Evolutionary conservation across 1,140 invertebrate species (phyloP).

Genomic region (Aphaenogaster floridana): DNA sequence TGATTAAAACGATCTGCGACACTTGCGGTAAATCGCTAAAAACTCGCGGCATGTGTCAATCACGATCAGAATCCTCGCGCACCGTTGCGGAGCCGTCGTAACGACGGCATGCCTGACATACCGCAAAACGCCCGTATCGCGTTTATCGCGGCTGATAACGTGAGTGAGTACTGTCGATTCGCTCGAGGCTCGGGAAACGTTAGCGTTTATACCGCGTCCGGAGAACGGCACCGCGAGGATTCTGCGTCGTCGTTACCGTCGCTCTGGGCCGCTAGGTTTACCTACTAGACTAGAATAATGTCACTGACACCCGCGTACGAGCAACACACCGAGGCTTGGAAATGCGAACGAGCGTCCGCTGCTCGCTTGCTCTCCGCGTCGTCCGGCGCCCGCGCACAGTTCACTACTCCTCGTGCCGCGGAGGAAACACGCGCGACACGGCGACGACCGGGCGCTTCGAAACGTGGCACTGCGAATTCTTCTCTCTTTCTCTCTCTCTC

Average conservation of each 20-base stretch:
- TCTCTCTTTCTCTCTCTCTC: background rate
- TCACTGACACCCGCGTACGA: constrained; percentile 59
- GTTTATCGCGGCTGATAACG: constrained; percentile 39
- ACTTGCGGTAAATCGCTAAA: background rate
- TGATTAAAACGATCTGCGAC: no score
- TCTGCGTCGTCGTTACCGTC: constrained; percentile 17
- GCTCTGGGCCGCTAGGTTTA: background rate
- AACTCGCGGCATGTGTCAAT: constrained; percentile 35
- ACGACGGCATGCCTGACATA: constrained; percentile 23
- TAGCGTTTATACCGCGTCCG: constrained; percentile 19
- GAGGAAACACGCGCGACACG: constrained; percentile 53
- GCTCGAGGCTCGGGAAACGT: background rate
- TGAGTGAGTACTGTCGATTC: constrained; percentile 23
- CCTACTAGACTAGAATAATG: constrained; percentile 63
- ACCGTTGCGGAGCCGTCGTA: background rate
- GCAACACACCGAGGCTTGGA: constrained; percentile 14
- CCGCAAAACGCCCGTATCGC: background rate
- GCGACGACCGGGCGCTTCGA: constrained; percentile 61
- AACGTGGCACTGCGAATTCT: constrained; percentile 74
- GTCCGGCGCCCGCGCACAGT: constrained; percentile 41
- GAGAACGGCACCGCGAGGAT: constrained; percentile 23
- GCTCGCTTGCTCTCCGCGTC: constrained; percentile 9
- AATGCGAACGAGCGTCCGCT: constrained; percentile 25
- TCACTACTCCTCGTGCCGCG: constrained; percentile 59
- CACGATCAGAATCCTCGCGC: constrained; percentile 25